A percentile compares a stretch with the other conserved stretches of the same genome.
Evolutionary conservation across 2,113 vertebrate species (phyloP).

Genomic region (Hepsetus odoe): DNA sequence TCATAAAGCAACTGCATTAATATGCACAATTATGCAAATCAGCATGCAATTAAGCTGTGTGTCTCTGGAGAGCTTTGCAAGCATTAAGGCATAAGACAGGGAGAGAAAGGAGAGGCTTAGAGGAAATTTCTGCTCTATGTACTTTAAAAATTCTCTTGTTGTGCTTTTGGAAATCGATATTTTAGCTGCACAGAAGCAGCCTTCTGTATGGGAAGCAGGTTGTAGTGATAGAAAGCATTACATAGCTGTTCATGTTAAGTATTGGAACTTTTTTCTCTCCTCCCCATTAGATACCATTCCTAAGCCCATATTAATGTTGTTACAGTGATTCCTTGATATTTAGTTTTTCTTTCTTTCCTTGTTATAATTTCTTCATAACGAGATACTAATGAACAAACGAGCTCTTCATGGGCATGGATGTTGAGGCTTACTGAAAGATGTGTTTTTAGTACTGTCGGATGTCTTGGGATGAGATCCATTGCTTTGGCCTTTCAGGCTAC

Average conservation of each 20-base stretch:
- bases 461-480: slow-evolving; percentile 39
- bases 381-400: slow-evolving; percentile 42
- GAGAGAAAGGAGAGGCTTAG: slow-evolving; percentile 78
- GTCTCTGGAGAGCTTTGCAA: slow-evolving; percentile 81
- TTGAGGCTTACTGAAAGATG: slow-evolving; percentile 46
- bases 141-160: slow-evolving; percentile 68
- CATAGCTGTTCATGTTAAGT: neutral
- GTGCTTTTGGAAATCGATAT: slow-evolving; percentile 30
- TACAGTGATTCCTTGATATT: slow-evolving; percentile 41
- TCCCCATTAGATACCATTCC: neutral
- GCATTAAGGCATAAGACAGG: slow-evolving; percentile 81
- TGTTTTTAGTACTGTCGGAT: slow-evolving; percentile 38
- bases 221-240: neutral
- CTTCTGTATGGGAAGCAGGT: neutral
- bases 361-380: slow-evolving; percentile 44
- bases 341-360: slow-evolving; percentile 39
- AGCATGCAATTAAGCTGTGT: slow-evolving; percentile 90
- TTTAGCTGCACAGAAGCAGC: neutral
- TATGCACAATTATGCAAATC: slow-evolving; percentile 98
- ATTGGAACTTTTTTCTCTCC: slow-evolving; percentile 12
- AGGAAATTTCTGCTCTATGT: slow-evolving; percentile 78
- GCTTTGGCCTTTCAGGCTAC: slow-evolving; percentile 33
- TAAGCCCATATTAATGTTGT: slow-evolving; percentile 41
- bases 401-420: slow-evolving; percentile 50
- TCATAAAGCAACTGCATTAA: slow-evolving; percentile 87